Evolutionary conservation across 2,797 vertebrate species (phyloP), one percentile per base, ranked within the genome.

Genomic region (Manis crassicaudata): DNA sequence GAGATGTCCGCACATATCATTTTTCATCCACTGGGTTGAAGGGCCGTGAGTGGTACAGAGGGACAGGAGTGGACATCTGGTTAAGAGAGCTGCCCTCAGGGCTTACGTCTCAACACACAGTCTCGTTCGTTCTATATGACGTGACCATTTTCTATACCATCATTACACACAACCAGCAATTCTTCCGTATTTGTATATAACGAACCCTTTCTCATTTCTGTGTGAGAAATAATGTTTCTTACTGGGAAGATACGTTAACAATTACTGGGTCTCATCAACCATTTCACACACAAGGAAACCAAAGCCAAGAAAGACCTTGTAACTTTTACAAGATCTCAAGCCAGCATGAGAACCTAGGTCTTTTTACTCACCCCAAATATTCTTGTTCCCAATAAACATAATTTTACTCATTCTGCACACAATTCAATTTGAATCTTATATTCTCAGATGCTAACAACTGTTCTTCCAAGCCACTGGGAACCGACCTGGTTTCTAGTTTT

Each of bases 211-310:
- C 63, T 72, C 62, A 21, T 46, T 63, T 89, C 77, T 86, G 25
- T 93, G 90, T 58, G 46, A 88, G 50, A 94, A 92, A 70, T 76
- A 35, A 17, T 35, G 75, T 88, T 86, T 72, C 63, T 52, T 83
- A 79, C 10, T 68, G 54, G 56, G 40, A 92, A 83, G 14, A 96
- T 43, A 63, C 5, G 68, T 56, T 60, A 58, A 68, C 72, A 32
- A 81, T 70, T 40, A 70, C 20, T 6, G 4, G 5, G 27, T 80
- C n/a, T 85, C 83, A 67, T 17, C 56, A 67, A 16, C 52, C 56
- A 52, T 52, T 86, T 90, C 37, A 58, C 32, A 91, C 27, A 27
- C 17, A 73, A 77, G 54, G 54, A 86, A 92, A 67, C n/a, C 16
- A 27, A 75, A 18, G 13, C 50, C 20, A 9, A 40, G 58, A 43